Evolutionary conservation across 1,140 invertebrate genomes (phyloP).

Genomic region (Eupristina koningsbergeri): DNA sequence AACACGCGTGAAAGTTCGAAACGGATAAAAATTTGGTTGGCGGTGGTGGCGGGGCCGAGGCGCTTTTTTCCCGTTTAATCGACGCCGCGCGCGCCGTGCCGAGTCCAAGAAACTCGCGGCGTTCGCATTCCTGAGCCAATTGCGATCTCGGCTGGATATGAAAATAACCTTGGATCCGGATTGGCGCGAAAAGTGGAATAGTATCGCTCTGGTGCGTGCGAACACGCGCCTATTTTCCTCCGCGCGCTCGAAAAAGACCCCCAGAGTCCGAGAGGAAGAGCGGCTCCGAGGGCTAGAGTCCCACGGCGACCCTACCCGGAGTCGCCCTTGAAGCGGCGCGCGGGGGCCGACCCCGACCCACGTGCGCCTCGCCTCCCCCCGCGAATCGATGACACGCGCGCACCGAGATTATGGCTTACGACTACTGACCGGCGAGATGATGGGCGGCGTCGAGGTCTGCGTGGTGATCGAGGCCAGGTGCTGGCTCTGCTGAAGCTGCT

Average conservation of each 20-base stretch:
- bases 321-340: neutral
- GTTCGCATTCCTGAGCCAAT: constrained; percentile 38
- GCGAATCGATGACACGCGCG: neutral
- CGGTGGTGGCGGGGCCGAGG: neutral
- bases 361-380: neutral
- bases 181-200: constrained; percentile 30
- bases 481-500: constrained; percentile 73
- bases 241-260: constrained; percentile 4
- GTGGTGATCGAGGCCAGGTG: constrained; percentile 70
- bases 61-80: constrained; percentile 16
- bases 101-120: constrained; percentile 15
- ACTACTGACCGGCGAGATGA: constrained; percentile 69
- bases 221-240: neutral
- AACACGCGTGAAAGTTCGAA: constrained; percentile 41
- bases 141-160: constrained; percentile 24
- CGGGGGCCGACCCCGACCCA: neutral
- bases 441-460: constrained; percentile 69
- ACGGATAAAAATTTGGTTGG: constrained; percentile 20
- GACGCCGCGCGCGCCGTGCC: neutral
- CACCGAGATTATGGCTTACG: neutral
- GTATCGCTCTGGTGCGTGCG: too few relatives aligned
- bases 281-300: neutral
- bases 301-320: neutral
- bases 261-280: neutral
- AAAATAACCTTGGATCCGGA: constrained; percentile 37